phyloP scores from a whole-genome alignment of 2,797 vertebrate genomes.

The Megalops cyprinoides region DNA sequence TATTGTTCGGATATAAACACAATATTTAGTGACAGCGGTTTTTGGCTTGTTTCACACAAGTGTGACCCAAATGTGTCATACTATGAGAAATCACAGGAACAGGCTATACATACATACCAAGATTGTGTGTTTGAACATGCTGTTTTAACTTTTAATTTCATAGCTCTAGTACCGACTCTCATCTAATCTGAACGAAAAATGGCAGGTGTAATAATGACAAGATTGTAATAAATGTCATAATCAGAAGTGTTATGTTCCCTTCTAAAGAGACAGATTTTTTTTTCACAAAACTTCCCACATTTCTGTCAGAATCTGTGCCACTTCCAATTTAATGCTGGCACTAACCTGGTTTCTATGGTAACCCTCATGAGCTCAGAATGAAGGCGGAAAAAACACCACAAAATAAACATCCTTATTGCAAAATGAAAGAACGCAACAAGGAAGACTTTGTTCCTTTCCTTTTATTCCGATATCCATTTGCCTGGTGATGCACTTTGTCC shows the following conservation, averaged over 20 bases:
- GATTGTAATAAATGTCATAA: neutral
- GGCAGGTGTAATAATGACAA: neutral
- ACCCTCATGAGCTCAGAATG: constrained; percentile 3
- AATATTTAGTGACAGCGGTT: neutral
- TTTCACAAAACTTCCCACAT: neutral
- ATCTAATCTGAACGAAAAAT: neutral
- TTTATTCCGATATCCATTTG: neutral
- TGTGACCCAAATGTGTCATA: neutral
- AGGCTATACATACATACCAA: neutral
- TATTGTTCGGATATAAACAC: constrained; percentile 3
- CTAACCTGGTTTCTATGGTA: constrained; percentile 20
- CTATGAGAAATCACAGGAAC: neutral
- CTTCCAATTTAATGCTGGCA: neutral
- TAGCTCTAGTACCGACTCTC: neutral
- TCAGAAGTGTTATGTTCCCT: neutral
- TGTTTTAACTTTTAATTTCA: neutral
- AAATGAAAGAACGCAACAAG: neutral
- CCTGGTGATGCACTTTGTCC: neutral
- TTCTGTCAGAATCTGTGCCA: neutral
- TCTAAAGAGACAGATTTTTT: neutral
- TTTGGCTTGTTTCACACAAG: neutral
- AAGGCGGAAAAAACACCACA: neutral
- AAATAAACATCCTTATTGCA: neutral
- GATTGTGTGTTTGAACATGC: neutral
- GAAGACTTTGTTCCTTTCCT: neutral